Percentiles rank a stretch among this genome's conserved stretches.
phyloP scores from a whole-genome alignment of 2,797 vertebrate species.

The Xyrichtys novacula region DNA sequence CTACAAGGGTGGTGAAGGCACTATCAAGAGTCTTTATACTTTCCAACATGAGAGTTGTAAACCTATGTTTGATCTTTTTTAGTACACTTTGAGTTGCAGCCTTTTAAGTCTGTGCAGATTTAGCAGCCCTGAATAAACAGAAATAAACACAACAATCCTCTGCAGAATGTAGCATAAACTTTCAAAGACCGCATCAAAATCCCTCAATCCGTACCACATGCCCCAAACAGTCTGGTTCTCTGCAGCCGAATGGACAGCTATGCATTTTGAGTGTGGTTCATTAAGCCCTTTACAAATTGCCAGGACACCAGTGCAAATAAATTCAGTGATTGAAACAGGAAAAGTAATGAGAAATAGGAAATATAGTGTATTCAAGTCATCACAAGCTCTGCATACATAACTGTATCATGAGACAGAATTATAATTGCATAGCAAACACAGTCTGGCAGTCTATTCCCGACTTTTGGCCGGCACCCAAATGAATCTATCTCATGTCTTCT shows the following conservation, averaged over 20 bases:
- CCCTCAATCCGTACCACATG: background rate
- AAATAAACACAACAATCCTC: background rate
- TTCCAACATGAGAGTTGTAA: no score
- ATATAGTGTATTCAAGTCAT: background rate
- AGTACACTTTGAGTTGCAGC: no score
- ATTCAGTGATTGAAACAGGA: background rate
- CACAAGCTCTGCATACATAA: background rate
- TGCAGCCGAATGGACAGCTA: no score
- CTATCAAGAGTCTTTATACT: no score
- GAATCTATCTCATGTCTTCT: background rate
- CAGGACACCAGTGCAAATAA: background rate
- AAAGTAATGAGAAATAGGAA: background rate
- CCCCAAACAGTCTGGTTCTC: no score
- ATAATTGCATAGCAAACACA: constrained; percentile 2
- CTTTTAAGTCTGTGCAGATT: no score
- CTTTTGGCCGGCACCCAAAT: background rate
- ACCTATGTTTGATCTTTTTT: no score
- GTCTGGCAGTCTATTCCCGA: constrained; percentile 4
- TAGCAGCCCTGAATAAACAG: background rate
- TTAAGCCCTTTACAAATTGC: background rate
- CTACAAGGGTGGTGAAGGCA: no score
- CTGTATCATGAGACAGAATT: background rate
- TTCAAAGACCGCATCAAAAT: background rate
- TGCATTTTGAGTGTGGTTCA: background rate
- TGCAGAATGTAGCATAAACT: background rate